A percentile compares a stretch with the other conserved stretches of the same genome.
These are phyloP conservation scores for Leucophenga maculata DNA, from an alignment of 2,888 invertebrate species.

Conservation along the genomic window DNA sequence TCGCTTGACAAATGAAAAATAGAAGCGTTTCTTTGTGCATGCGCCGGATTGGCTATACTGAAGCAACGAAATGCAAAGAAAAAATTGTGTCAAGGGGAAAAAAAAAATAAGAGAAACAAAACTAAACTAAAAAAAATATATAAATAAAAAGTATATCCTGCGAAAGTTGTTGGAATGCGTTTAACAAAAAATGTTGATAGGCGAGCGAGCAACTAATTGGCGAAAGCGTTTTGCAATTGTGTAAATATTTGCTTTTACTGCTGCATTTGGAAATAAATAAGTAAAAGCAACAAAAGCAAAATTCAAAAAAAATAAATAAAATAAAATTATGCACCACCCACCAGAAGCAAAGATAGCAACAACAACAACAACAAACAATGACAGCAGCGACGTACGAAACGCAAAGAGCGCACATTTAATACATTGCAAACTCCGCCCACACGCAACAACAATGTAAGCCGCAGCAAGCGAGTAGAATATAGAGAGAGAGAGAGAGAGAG, in stretches of 20 bases:
- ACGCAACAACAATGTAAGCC: neutral
- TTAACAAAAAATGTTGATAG: too few relatives aligned
- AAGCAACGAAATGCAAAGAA: neutral
- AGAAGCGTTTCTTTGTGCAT: neutral
- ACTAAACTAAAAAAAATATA: too few relatives aligned
- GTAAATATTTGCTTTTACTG: too few relatives aligned
- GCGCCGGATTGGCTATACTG: neutral
- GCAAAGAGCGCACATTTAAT: neutral
- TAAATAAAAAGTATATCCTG: too few relatives aligned
- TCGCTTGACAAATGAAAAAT: neutral
- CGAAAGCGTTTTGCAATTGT: too few relatives aligned
- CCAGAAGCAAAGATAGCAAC: neutral
- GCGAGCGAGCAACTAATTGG: too few relatives aligned
- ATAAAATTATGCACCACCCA: neutral
- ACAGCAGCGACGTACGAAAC: neutral
- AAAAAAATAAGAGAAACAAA: too few relatives aligned
- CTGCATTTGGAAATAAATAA: too few relatives aligned
- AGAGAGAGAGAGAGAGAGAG: neutral
- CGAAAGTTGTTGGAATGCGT: too few relatives aligned
- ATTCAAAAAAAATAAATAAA: too few relatives aligned
- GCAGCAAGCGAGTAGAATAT: neutral
- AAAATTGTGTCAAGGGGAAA: too few relatives aligned
- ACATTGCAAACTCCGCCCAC: neutral
- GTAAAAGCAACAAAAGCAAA: too few relatives aligned
- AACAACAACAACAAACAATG: neutral